Conservation (phyloP, 53 echinoderm and acorn worm species). For the Crossaster papposus region DNA sequence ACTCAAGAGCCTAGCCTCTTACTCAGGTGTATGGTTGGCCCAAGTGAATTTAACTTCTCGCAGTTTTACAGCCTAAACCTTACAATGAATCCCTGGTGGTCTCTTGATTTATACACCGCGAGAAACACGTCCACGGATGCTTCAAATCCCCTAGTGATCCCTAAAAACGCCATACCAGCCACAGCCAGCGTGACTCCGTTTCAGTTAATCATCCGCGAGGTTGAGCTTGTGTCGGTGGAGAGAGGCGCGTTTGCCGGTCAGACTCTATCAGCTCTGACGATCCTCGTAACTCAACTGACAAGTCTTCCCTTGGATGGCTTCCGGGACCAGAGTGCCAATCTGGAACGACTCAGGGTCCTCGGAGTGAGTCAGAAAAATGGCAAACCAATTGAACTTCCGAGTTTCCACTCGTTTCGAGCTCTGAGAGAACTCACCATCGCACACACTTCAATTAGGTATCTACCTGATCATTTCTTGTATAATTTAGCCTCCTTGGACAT, state of each 20-base stretch:
- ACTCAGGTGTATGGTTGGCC: not conserved
- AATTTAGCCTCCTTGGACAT: conserved; percentile 26
- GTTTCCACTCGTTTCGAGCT: conserved; percentile 13
- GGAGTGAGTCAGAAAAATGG: not conserved
- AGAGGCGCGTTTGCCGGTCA: conserved; percentile 31
- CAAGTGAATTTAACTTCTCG: conserved; percentile 17
- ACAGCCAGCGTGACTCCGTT: not conserved
- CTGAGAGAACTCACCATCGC: not conserved
- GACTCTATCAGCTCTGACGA: not conserved
- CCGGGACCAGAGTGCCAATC: not conserved
- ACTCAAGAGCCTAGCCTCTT: not conserved
- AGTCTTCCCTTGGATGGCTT: conserved; percentile 26
- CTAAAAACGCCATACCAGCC: conserved; percentile 2
- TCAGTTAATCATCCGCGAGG: not conserved
- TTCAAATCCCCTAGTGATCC: not conserved
- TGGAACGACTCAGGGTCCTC: not conserved
- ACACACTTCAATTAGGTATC: not conserved
- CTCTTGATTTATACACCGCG: not conserved
- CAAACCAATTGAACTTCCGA: conserved; percentile 9
- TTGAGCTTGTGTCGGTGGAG: conserved; percentile 15
- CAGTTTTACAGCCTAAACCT: not conserved
- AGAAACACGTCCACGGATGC: too few relatives aligned
- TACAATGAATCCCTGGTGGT: not conserved
- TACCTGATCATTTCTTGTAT: conserved; percentile 3
- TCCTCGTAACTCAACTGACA: not conserved